Evolutionary conservation across 2,888 invertebrate species (phyloP), one percentile per base, ranked within the genome.

Genomic region (Parnassius orleans): DNA sequence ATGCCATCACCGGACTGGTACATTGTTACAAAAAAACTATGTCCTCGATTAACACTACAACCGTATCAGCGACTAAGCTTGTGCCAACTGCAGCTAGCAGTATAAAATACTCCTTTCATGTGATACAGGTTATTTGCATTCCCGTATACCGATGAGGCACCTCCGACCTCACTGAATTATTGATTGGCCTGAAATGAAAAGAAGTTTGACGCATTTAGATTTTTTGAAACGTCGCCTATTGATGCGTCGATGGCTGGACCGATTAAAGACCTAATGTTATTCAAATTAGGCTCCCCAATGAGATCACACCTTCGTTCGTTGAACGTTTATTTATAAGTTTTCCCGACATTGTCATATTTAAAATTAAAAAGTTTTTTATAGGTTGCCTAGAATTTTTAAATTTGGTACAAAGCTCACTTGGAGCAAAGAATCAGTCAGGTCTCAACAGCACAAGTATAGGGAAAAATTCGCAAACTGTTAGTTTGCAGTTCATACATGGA

Each of bases 111-210:
- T 9, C 10, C 48, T 10, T 14, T 10, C 14, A 48, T 14, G 48
- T 48, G 14, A 48, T 14, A 14, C 48, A 14, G 14, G 48, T 14
- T 61, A 69, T 72, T 69, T 68, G 57, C 67, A 71, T 75, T 74
- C 70, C 61, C 69, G 74, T 78, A 78, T 80, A 76, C 74, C 71
- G 83, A 87, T 80, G 72, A n/a, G 68, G 52, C 73, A 86, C 87
- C 89, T 86, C 58, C 86, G 84, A 84, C 74, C 88, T 73, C 71
- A 57, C 60, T 86, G 86, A 86, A 88, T 88, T 78, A 84, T 87
- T 80, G 64, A 86, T 73, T 65, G 69, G 65, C 42, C 48, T 66
- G 64, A 56, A 70, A 73, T 79, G 77, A 81, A 83, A 81, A 73
- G 72, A 72, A 55, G 67, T 70, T 68, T 81, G 77, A 79, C 77